These are phyloP conservation scores for Callipepla californica DNA, from an alignment of 2,113 vertebrate genomes.

Conservation along the genomic window DNA sequence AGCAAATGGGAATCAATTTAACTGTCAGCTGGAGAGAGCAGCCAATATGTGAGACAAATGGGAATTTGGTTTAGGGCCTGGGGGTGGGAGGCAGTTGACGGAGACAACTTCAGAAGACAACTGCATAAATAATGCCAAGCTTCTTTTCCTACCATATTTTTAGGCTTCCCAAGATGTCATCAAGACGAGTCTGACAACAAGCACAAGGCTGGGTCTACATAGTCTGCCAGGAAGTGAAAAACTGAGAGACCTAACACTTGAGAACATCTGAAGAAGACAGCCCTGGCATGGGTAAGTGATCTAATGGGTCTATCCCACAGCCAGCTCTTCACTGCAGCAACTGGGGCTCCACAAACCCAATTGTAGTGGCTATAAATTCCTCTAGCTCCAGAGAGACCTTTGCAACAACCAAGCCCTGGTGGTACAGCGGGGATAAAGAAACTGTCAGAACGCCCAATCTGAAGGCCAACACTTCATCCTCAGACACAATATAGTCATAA, in stretches of 20 bases:
- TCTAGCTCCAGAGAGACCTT: constrained; percentile 1
- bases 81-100: background rate
- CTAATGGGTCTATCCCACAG: background rate
- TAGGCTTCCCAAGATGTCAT: constrained; percentile 6
- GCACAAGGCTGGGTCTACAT: background rate
- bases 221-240: background rate
- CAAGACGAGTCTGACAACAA: background rate
- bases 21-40: constrained; percentile 17
- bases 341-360: background rate
- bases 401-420: background rate
- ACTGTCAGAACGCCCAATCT: constrained; percentile 28
- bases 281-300: background rate
- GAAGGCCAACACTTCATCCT: constrained; percentile 18
- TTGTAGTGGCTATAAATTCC: background rate
- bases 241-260: background rate
- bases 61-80: background rate
- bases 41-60: constrained; percentile 3
- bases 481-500: constrained; percentile 1
- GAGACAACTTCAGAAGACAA: constrained; percentile 14
- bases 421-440: constrained; percentile 4
- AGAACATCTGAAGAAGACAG: background rate
- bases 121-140: constrained; percentile 3
- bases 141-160: background rate
- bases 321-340: background rate
- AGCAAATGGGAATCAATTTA: constrained; percentile 15